Base-by-base conservation (phyloP, 2,888 invertebrate genomes). In the Phaedon cochleariae region DNA sequence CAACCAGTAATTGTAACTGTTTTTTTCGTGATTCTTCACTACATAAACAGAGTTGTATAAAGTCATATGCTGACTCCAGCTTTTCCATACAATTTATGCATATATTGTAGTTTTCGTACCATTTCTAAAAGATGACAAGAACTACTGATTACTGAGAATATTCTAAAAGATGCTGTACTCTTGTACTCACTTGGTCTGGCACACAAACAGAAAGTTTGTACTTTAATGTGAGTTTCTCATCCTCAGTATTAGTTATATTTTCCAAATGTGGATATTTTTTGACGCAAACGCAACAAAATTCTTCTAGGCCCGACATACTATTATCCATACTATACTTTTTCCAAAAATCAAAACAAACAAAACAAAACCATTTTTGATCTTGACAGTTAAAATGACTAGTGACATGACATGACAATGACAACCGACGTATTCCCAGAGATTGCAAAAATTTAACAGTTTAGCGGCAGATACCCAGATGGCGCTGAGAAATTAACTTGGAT, bases 271-370 rank as follows among this genome's bases (percentile, higher is more conserved):
- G 29, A 31, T 54, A 31, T 59, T 62, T 67, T 66, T 71, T 64
- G 29, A 75, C 60, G 46, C 75, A 75, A 49, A 75, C 64, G 59
- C 73, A 75, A 49, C 75, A 75, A 65, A 71, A 74, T 51, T 67
- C 68, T 26, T 60, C 31, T 9, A 61, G 55, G 29, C 58, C 64
- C 15, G 59, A 59, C 73, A 73, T 73, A 15, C 9, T 2, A 4
- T 41, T 41, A 1, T 15, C 1, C 2, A n/a, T 15, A 41, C 15
- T 15, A 15, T 41, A 3, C 15, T 15, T 15, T 12, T 41, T 3
- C 41, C 15, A n/a, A 2, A 41, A 15, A 15, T 1, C 7, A 41
- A 41, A 41, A 3, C 41, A 41, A 4, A 41, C 2, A 2, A 10
- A 41, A 15, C n/a, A 15, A 2, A 10, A 34, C 34, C 3, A 34